A percentile compares a stretch with the other conserved stretches of the same genome.
Evolutionary conservation across 2,888 invertebrate genomes (phyloP).

Genomic region (Aleiodes leptofemur): DNA sequence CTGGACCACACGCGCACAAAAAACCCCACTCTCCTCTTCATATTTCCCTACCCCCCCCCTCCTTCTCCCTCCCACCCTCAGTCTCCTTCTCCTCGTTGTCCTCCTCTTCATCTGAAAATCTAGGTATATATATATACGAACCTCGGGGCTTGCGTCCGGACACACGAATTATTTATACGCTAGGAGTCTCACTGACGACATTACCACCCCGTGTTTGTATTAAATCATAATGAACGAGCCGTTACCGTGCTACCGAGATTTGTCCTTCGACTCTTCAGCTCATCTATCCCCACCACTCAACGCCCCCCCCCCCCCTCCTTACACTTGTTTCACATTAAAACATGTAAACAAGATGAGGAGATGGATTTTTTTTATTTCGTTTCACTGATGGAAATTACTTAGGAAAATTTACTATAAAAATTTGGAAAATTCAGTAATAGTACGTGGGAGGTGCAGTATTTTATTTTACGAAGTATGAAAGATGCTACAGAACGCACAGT

Average conservation of each 20-base stretch:
- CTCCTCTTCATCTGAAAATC: conserved; percentile 48
- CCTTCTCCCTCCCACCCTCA: conserved; percentile 7
- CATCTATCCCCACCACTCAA: conserved; percentile 35
- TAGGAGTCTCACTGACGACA: conserved; percentile 75
- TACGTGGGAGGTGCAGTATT: too few species aligned
- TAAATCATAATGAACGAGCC: conserved; percentile 76
- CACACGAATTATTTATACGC: conserved; percentile 75
- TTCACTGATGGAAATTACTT: too few species aligned
- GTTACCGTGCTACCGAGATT: conserved; percentile 71
- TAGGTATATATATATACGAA: conserved; percentile 54
- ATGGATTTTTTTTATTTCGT: conserved; percentile 4
- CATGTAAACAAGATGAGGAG: conserved; percentile 25
- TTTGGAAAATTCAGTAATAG: too few species aligned
- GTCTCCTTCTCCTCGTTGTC: conserved; percentile 44
- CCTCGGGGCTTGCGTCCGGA: conserved; percentile 73
- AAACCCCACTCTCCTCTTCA: conserved; percentile 45
- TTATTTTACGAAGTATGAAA: too few species aligned
- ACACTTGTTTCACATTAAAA: conserved; percentile 4
- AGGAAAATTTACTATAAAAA: neutral
- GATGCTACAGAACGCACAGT: too few species aligned
- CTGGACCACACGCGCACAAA: conserved; percentile 3
- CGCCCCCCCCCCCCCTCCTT: conserved; percentile 8
- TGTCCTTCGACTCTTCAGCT: conserved; percentile 65
- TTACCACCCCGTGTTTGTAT: conserved; percentile 75
- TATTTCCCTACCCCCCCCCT: conserved; percentile 13